Conservation (phyloP, 2,113 vertebrate species). For the Potamarius usumacintae region DNA sequence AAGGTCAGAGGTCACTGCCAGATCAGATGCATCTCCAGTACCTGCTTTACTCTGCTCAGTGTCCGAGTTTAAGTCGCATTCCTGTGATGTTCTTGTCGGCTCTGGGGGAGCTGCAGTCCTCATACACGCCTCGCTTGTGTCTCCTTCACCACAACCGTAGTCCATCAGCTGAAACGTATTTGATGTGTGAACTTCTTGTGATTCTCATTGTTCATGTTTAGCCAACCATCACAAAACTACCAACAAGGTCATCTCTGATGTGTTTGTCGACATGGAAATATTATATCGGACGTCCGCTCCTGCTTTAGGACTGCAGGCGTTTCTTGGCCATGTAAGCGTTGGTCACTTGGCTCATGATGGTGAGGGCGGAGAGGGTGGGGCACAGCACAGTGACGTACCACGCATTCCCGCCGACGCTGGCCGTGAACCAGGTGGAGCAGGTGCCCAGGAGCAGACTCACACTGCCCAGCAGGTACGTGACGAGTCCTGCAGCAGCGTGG, state of each 20-base stretch:
- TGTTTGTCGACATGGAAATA: neutral
- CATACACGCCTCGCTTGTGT: neutral
- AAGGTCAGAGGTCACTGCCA: neutral
- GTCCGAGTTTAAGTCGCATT: no score
- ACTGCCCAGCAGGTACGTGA: constrained; percentile 85
- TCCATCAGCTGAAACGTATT: neutral
- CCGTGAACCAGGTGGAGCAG: constrained; percentile 87
- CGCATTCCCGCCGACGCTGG: constrained; percentile 66
- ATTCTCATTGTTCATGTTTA: no score
- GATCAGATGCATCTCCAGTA: no score
- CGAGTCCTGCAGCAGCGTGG: constrained; percentile 85
- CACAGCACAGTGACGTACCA: constrained; percentile 88
- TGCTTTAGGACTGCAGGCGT: constrained; percentile 82
- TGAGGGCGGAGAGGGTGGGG: constrained; percentile 78
- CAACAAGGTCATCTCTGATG: neutral
- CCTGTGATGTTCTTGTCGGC: no score
- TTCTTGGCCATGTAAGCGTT: constrained; percentile 88
- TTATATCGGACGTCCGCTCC: no score
- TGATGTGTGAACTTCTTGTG: neutral
- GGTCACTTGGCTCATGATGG: constrained; percentile 94
- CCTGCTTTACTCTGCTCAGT: no score
- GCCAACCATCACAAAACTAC: neutral
- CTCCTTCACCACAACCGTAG: neutral
- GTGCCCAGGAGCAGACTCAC: constrained; percentile 85
- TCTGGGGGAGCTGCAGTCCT: neutral